A percentile compares a stretch with the other conserved stretches of the same genome.
Conservation (phyloP, 2,888 invertebrate species). For the Phyllotreta cruciferae region DNA sequence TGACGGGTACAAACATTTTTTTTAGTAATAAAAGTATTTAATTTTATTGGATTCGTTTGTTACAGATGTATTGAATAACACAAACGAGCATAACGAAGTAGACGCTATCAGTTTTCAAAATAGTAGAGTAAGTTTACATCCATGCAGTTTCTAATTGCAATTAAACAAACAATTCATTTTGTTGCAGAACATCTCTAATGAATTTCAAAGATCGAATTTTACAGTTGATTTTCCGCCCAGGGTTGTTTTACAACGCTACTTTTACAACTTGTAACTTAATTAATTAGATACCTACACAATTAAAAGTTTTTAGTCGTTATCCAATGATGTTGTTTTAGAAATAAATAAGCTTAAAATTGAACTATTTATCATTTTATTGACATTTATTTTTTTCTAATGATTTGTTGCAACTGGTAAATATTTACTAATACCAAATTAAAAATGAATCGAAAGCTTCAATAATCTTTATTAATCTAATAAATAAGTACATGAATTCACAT, state of each 20-base stretch:
- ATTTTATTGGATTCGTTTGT: neutral
- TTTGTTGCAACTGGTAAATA: too few species aligned
- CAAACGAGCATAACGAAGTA: neutral
- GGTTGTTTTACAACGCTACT: constrained; percentile 20
- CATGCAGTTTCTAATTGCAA: neutral
- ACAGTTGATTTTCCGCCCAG: constrained; percentile 24
- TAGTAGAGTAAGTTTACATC: constrained; percentile 9
- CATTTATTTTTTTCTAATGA: too few species aligned
- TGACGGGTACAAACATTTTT: constrained; percentile 6
- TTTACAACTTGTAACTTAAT: neutral
- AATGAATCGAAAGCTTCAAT: constrained; percentile 27
- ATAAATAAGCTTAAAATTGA: neutral
- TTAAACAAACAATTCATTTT: neutral
- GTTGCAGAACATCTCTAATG: constrained; percentile 13
- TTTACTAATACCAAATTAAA: too few species aligned
- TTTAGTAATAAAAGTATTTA: neutral
- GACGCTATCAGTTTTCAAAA: neutral
- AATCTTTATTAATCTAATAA: constrained; percentile 29
- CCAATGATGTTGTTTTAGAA: neutral
- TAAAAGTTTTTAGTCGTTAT: too few species aligned
- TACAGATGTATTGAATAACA: constrained; percentile 4
- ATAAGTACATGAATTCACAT: constrained; percentile 38
- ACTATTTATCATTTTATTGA: too few species aligned
- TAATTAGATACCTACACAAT: too few species aligned
- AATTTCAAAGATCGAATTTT: constrained; percentile 17